A percentile compares a stretch with the other conserved stretches of the same genome.
Evolutionary conservation across 2,797 vertebrate genomes (phyloP).

Genomic region (Hoplostethus atlanticus): DNA sequence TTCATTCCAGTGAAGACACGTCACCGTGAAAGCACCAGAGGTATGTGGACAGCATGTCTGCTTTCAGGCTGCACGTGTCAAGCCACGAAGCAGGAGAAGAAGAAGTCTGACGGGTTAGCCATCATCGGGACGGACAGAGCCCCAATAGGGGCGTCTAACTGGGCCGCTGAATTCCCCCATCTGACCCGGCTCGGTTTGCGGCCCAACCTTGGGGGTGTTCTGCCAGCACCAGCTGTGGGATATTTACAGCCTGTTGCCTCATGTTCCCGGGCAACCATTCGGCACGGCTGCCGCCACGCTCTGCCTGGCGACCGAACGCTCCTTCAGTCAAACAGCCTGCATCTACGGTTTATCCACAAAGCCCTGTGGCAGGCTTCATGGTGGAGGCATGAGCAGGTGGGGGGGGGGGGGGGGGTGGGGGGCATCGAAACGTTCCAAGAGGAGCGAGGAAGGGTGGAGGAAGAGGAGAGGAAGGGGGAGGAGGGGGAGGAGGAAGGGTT

Average conservation of each 20-base stretch:
- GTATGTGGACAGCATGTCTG: too few relatives aligned
- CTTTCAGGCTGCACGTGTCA: too few relatives aligned
- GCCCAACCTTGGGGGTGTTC: slow-evolving; percentile 84
- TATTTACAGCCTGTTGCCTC: slow-evolving; percentile 86
- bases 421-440: slow-evolving; percentile 7
- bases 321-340: slow-evolving; percentile 45
- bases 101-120: not conserved
- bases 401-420: slow-evolving; percentile 16
- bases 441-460: slow-evolving; percentile 23
- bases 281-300: slow-evolving; percentile 54
- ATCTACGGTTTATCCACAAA: slow-evolving; percentile 46
- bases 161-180: slow-evolving; percentile 66
- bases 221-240: slow-evolving; percentile 85
- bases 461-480: not conserved
- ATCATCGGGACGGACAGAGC: slow-evolving; percentile 22
- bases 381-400: slow-evolving; percentile 56
- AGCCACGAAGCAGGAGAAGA: too few relatives aligned
- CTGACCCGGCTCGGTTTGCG: slow-evolving; percentile 68
- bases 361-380: slow-evolving; percentile 26
- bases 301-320: slow-evolving; percentile 11
- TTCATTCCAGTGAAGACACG: not conserved
- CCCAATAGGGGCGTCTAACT: slow-evolving; percentile 36
- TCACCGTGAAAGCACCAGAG: not conserved
- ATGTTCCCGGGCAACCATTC: slow-evolving; percentile 74
- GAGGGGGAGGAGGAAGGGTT: slow-evolving; percentile 5